Base-by-base conservation (phyloP, 2,113 vertebrate genomes). In the Pseudorasbora parva region DNA sequence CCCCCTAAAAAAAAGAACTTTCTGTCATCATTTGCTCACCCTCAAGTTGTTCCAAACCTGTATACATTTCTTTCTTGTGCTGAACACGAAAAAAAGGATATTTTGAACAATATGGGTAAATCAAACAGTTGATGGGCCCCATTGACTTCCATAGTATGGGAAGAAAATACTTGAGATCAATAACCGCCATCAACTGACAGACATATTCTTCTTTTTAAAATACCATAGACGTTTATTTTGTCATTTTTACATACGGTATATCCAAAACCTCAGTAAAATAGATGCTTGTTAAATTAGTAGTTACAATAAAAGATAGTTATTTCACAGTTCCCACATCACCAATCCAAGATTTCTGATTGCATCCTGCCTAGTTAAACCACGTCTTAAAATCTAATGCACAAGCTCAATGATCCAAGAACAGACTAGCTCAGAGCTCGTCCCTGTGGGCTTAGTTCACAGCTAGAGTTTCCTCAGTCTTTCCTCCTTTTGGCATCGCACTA, bases 351-450 rank as follows among this genome's bases (percentile, higher is more conserved):
- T 79, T 17, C 60, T 33, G 60, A 79, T 66, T 64, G 49, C 15
- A 79, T 79, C 78, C 43, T 33, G 59, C 37, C 43, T 49, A 79
- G 78, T 66, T 79, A 79, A 79, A 79, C 59, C 78, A 12, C 1
- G 25, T 66, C 78, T 79, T 66, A 79, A 62, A 45, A 62, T 21
- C 77, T 66, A 79, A 79, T 79, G 25, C 78, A 30, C 23, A 49
- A 66, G 59, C 59, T 79, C 78, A 79, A 51, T 33, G 60, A 79
- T 79, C 78, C 43, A 49, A 79, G 59, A 79, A 23, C 76, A 78
- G 37, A 78, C 56, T 60, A 45, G 23, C 76, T 62, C 37, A 25
- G 56, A 62, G 76, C 57, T 78, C 14, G 43, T 66, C 43, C 25
- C 43, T 49, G 7, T 30, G 43, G 78, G 11, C 43, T 30, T 47